These are phyloP conservation scores for Pseudonaja textilis DNA, from an alignment of 2,113 vertebrate genomes.

Conservation along the genomic window DNA sequence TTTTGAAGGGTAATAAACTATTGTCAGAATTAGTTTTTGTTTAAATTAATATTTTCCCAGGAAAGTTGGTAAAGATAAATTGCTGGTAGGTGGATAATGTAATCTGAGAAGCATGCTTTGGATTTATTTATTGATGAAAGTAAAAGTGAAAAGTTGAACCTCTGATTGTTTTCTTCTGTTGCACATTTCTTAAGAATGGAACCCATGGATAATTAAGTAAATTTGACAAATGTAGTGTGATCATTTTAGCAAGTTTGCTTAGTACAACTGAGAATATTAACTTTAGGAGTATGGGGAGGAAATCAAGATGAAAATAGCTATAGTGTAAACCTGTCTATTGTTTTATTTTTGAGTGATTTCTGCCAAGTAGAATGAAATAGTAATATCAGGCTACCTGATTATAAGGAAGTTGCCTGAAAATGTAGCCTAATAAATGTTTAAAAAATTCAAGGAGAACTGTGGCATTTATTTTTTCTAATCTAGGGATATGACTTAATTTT, in stretches of 20 bases:
- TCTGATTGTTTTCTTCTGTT: slow-evolving; percentile 17
- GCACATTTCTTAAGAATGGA: neutral
- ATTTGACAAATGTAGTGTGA: neutral
- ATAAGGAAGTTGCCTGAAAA: neutral
- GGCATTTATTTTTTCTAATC: neutral
- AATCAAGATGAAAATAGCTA: neutral
- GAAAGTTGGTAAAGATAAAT: neutral
- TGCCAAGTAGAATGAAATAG: neutral
- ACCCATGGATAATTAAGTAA: slow-evolving; percentile 21
- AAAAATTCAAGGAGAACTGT: neutral
- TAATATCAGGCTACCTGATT: neutral
- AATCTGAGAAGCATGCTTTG: slow-evolving; percentile 36
- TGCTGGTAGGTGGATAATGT: neutral
- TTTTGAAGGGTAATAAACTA: neutral
- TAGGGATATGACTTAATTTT: neutral
- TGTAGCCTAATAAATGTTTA: neutral
- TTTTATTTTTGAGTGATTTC: neutral
- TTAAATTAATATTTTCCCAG: neutral
- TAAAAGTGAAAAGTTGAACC: neutral
- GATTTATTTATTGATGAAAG: slow-evolving; percentile 28
- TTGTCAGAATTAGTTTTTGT: neutral
- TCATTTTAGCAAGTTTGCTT: neutral
- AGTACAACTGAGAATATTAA: neutral
- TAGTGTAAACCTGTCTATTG: neutral
- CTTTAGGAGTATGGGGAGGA: neutral